Percentiles rank a stretch among this genome's conserved stretches.
phyloP scores from a whole-genome alignment of 2,113 vertebrate species.

The Oryzias javanicus region DNA sequence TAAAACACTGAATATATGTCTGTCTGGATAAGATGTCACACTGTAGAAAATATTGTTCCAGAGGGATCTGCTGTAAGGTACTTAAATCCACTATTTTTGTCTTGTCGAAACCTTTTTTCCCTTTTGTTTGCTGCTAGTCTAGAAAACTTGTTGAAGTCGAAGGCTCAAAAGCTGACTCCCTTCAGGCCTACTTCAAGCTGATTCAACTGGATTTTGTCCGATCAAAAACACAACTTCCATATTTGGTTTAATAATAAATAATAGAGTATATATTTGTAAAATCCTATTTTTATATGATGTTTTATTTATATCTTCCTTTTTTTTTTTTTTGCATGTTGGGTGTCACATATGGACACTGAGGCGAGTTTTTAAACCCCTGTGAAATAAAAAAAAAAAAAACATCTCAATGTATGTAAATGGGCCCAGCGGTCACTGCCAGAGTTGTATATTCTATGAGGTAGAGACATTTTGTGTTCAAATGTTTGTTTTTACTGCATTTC shows the following conservation, averaged over 20 bases:
- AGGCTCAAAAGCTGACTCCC: constrained; percentile 43
- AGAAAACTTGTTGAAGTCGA: constrained; percentile 78
- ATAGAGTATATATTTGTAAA: constrained; percentile 97
- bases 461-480: constrained; percentile 70
- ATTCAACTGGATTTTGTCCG: constrained; percentile 55
- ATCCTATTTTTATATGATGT: constrained; percentile 99
- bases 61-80: constrained; percentile 76
- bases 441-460: constrained; percentile 67
- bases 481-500: constrained; percentile 74
- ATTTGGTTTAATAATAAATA: constrained; percentile 85
- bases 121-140: constrained; percentile 94
- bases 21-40: constrained; percentile 34
- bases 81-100: constrained; percentile 64
- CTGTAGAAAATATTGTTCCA: constrained; percentile 44
- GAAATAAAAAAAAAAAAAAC: constrained; percentile 26
- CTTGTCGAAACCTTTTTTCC: constrained; percentile 60
- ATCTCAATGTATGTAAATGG: constrained; percentile 53
- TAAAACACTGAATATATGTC: constrained; percentile 64
- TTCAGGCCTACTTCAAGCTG: constrained; percentile 58
- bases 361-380: constrained; percentile 64
- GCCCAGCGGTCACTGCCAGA: constrained; percentile 64
- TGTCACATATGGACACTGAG: constrained; percentile 59
- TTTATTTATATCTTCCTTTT: constrained; percentile 92
- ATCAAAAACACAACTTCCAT: constrained; percentile 79
- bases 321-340: constrained; percentile 66